Evolutionary conservation across 2,888 invertebrate species (phyloP), one percentile per base, ranked within the genome.

Genomic region (Clepsis dumicolana): DNA sequence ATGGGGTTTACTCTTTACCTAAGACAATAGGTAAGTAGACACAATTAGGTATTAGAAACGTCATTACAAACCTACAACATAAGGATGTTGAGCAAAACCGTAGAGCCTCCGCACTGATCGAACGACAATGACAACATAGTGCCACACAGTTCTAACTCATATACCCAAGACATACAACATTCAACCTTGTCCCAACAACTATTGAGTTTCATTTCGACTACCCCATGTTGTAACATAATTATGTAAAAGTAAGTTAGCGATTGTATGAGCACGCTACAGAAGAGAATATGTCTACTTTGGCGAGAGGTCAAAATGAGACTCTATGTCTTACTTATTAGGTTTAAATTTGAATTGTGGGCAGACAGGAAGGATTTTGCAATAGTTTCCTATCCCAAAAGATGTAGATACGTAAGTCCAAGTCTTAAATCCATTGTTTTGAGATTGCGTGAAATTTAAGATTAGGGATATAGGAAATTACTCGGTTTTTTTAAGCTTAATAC

Each of bases 371-470:
- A 14, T 29, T 29, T n/a, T 2, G 35, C n/a, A 38, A 38, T 38
- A 38, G n/a, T 14, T 38, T 38, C 2, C 0, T 38, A 27, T 10
- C 2, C 44, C 2, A 53, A 44, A 60, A 3, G 14, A 53, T 65
- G 52, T 24, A 53, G 60, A 65, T 60, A 32, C 4, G 7, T 10
- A 8, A 3, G n/a, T 2, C 8, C 3, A 18, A 16, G 18, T 4
- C 16, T 29, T 7, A 21, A 52, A 24, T 32, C 41, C 24, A 53
- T 65, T 65, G 65, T 65, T 61, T 32, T 24, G 24, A 32, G 53
- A 41, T 18, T 41, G 59, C 24, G 53, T 61, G 65, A 41, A 65
- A 53, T 41, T 29, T 25, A 57, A 21, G 3, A 14, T 44, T 7
- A n/a, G 38, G 52, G 44, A 61, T 50, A n/a, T 2, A 16, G 25